Conservation (phyloP, 1,140 invertebrate species). For the Galleria mellonella region DNA sequence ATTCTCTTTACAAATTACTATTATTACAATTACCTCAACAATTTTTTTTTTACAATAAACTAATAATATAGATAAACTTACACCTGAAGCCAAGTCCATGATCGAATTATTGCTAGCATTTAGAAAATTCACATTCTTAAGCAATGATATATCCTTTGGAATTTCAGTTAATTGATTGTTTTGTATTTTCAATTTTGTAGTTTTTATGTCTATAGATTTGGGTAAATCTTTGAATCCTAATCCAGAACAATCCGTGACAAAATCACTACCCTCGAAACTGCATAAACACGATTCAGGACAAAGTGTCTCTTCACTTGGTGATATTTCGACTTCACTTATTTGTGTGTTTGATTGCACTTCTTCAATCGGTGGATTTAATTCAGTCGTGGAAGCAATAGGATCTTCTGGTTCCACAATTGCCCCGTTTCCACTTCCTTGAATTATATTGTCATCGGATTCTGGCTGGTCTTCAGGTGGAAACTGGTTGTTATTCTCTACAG, state of each 20-base stretch:
- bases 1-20: too few species aligned
- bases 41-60: too few species aligned
- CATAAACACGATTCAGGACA: conserved; percentile 56
- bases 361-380: conserved; percentile 26
- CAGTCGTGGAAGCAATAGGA: conserved; percentile 18
- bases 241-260: conserved; percentile 52
- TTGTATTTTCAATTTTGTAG: conserved; percentile 61
- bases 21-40: too few species aligned
- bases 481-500: conserved; percentile 49
- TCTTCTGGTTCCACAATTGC: conserved; percentile 28
- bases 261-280: conserved; percentile 40
- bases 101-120: conserved; percentile 73
- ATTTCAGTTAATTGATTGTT: conserved; percentile 73
- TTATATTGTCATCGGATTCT: conserved; percentile 24
- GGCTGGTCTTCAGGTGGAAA: conserved; percentile 45
- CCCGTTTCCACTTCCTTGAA: conserved; percentile 47
- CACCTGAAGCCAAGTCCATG: conserved; percentile 45
- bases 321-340: conserved; percentile 12
- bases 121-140: conserved; percentile 62
- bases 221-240: conserved; percentile 52
- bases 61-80: conserved; percentile 25
- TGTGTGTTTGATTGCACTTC: conserved; percentile 20
- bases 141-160: conserved; percentile 64
- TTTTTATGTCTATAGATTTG: conserved; percentile 36
- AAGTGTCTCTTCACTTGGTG: conserved; percentile 5